Evolutionary conservation across 2,888 invertebrate genomes (phyloP).

Genomic region (Trachelus iudaicus): DNA sequence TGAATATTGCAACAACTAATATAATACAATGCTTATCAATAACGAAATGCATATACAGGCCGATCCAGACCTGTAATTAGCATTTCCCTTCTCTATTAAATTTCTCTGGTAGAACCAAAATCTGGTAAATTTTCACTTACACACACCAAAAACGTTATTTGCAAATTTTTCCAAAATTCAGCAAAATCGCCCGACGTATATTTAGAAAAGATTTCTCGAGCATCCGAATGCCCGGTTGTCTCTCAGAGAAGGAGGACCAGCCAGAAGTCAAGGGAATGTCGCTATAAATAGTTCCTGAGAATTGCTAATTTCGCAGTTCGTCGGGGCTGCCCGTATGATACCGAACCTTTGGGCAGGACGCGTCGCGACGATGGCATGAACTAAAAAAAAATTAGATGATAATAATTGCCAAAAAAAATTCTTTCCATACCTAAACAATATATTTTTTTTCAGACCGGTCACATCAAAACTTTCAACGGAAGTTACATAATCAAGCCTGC

Average conservation of each 20-base stretch:
- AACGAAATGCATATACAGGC: too few species aligned
- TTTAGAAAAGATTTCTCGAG: not conserved
- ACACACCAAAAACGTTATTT: too few species aligned
- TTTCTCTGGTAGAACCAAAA: too few species aligned
- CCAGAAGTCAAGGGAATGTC: not conserved
- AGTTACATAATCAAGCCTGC: constrained; percentile 77
- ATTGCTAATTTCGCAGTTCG: not conserved
- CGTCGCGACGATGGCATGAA: not conserved
- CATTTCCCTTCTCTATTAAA: too few species aligned
- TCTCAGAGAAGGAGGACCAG: not conserved
- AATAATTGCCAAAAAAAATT: not conserved
- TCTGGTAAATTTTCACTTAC: too few species aligned
- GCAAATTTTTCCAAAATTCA: not conserved
- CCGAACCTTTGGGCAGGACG: not conserved
- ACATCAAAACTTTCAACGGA: constrained; percentile 75
- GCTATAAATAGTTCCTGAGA: not conserved
- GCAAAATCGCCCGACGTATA: not conserved
- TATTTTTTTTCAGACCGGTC: constrained; percentile 72
- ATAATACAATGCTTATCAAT: too few species aligned
- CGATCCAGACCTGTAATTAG: too few species aligned
- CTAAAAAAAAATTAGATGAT: too few species aligned
- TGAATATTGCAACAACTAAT: too few species aligned
- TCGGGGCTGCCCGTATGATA: not conserved
- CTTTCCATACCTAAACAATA: not conserved
- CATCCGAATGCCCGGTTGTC: not conserved